Evolutionary conservation across 2,113 vertebrate genomes (phyloP).

Genomic region (Erythrolamprus reginae): DNA sequence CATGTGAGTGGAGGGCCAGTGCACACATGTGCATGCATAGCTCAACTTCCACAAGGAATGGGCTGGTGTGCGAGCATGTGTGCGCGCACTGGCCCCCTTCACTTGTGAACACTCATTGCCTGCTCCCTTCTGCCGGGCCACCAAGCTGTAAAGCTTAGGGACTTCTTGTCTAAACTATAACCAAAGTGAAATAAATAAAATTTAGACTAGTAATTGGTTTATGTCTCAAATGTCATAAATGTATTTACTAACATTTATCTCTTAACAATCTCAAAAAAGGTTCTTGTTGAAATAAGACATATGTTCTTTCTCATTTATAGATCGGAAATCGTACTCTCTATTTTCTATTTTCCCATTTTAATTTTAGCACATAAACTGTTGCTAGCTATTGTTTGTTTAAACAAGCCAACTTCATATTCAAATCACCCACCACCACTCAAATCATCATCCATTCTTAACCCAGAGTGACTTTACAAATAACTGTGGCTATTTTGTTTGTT

Average conservation of each 20-base stretch:
- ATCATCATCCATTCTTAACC: not conserved
- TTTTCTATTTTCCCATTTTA: not conserved
- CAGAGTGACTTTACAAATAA: not conserved
- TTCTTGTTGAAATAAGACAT: not conserved
- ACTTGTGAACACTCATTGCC: fast-evolving
- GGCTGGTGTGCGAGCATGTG: no score
- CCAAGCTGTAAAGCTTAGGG: no score
- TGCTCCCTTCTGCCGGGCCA: no score
- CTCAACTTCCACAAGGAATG: not conserved
- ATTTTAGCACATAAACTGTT: not conserved
- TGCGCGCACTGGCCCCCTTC: fast-evolving
- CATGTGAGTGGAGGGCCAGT: fast-evolving
- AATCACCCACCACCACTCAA: not conserved
- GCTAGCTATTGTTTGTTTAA: not conserved
- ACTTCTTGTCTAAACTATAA: not conserved
- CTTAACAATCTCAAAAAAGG: not conserved
- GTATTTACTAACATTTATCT: not conserved
- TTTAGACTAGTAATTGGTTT: not conserved
- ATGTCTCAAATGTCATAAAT: not conserved
- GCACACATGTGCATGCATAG: no score
- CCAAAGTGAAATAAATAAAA: not conserved
- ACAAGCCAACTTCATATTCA: not conserved
- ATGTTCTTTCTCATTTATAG: not conserved
- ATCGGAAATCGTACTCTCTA: not conserved
- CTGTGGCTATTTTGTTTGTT: not conserved